Conservation (phyloP, 2,888 invertebrate genomes). For the Sarcophaga subvicina region DNA sequence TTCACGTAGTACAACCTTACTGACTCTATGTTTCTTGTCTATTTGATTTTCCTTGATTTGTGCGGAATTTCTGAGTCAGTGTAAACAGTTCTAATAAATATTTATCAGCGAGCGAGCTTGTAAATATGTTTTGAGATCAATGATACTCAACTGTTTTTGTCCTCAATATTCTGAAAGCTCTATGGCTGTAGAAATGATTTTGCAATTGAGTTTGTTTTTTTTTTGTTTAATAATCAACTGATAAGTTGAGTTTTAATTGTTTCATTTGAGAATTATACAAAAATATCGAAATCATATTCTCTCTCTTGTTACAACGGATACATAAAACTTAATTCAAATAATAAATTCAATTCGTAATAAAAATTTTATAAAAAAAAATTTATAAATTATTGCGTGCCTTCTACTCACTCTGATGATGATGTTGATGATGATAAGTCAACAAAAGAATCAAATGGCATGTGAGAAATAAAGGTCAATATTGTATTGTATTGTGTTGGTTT, state of each 20-base stretch:
- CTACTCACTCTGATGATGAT: background rate
- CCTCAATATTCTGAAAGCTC: background rate
- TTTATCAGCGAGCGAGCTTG: constrained; percentile 18
- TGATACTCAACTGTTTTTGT: constrained; percentile 19
- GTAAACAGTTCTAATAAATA: background rate
- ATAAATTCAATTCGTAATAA: background rate
- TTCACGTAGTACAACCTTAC: too few species aligned
- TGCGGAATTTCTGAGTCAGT: background rate
- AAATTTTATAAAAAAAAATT: background rate
- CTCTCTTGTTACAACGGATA: background rate
- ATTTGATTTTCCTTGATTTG: too few species aligned
- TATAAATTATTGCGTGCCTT: background rate
- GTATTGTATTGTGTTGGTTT: background rate
- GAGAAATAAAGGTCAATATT: constrained; percentile 37
- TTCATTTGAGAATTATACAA: background rate
- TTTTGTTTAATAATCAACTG: constrained; percentile 13
- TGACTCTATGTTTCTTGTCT: too few species aligned
- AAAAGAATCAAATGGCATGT: constrained; percentile 26
- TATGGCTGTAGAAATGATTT: constrained; percentile 12
- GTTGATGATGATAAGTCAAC: constrained; percentile 13
- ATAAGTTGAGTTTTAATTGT: constrained; percentile 27
- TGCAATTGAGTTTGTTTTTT: constrained; percentile 15
- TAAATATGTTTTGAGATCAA: constrained; percentile 42
- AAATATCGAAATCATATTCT: background rate
- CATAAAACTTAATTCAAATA: background rate